Percentiles rank a stretch among this genome's conserved stretches.
These are phyloP conservation scores for Staurois parvus DNA, from an alignment of 2,797 vertebrate genomes.

Conservation along the genomic window DNA sequence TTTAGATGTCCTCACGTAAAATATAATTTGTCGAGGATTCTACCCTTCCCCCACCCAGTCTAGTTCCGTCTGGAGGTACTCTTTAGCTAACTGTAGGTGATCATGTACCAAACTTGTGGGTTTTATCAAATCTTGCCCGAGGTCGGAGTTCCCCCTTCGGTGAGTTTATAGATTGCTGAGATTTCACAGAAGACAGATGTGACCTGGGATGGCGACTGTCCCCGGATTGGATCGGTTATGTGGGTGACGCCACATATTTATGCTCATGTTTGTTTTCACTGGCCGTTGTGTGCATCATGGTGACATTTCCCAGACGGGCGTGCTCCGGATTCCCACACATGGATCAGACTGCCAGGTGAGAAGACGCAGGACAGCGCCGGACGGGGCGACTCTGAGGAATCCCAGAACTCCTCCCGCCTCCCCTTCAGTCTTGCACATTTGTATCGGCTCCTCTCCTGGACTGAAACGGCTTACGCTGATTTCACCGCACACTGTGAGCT, in stretches of 20 bases:
- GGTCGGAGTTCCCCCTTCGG: not conserved
- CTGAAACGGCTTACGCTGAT: too few species aligned
- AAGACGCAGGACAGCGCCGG: not conserved
- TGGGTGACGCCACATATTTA: not conserved
- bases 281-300: not conserved
- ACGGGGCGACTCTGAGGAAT: not conserved
- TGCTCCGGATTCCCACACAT: constrained; percentile 1
- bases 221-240: constrained; percentile 31
- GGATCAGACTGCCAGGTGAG: constrained; percentile 38
- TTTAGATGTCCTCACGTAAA: too few species aligned
- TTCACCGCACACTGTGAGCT: too few species aligned
- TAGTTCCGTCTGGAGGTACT: too few species aligned
- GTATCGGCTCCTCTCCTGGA: too few species aligned
- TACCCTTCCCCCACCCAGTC: too few species aligned
- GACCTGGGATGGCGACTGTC: not conserved
- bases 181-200: not conserved
- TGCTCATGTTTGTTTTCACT: constrained; percentile 27
- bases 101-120: too few species aligned
- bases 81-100: too few species aligned
- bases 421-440: too few species aligned
- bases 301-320: constrained; percentile 40
- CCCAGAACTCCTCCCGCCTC: not conserved
- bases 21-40: too few species aligned
- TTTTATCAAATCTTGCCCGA: too few species aligned
- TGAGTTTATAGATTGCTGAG: not conserved